Conservation (phyloP, 2,888 invertebrate species). For the Cloeon dipterum region DNA sequence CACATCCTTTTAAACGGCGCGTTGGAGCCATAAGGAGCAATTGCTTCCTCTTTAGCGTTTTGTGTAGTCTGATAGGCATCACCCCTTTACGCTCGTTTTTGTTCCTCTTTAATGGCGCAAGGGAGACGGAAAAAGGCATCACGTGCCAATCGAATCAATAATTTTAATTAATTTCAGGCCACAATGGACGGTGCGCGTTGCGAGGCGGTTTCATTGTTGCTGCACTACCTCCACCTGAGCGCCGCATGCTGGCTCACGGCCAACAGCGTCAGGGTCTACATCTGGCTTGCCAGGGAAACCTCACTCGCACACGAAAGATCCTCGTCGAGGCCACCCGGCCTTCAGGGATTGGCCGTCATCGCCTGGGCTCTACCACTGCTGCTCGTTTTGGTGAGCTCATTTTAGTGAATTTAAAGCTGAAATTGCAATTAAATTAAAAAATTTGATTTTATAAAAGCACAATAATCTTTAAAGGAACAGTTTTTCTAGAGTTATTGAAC, state of each 20-base stretch:
- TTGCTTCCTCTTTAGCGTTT: too few species aligned
- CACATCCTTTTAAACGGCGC: too few species aligned
- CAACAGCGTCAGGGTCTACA: conserved; percentile 36
- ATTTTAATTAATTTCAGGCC: conserved; percentile 25
- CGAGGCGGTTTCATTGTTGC: conserved; percentile 35
- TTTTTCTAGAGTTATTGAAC: too few species aligned
- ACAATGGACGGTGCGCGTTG: conserved; percentile 37
- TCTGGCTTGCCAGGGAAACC: conserved; percentile 23
- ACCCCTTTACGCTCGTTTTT: too few species aligned
- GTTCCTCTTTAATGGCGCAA: neutral
- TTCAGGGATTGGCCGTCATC: conserved; percentile 13
- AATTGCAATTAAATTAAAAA: too few species aligned
- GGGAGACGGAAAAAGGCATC: neutral
- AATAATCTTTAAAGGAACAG: too few species aligned
- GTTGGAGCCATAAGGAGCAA: too few species aligned
- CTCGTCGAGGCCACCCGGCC: neutral
- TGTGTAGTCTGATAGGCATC: too few species aligned
- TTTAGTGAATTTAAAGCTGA: neutral
- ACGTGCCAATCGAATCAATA: too few species aligned
- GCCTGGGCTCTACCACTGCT: conserved; percentile 38
- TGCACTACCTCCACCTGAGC: conserved; percentile 45
- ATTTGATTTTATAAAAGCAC: too few species aligned
- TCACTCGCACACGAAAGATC: conserved; percentile 12
- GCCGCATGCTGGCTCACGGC: conserved; percentile 46
- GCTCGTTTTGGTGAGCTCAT: conserved; percentile 34